Evolutionary conservation across 1,140 invertebrate genomes (phyloP).

Genomic region (Cardiocondyla obscurior): DNA sequence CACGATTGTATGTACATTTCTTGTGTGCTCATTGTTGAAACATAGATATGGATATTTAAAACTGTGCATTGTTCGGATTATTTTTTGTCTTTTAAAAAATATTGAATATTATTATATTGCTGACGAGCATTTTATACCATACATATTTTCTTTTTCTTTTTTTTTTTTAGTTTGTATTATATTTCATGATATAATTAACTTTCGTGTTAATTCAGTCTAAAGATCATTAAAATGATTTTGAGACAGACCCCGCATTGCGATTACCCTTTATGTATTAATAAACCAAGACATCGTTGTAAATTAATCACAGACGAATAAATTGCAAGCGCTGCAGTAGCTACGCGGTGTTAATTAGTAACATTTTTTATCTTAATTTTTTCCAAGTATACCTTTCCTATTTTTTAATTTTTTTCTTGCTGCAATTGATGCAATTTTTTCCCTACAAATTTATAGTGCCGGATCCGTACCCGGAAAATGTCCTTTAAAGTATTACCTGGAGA

Average conservation of each 20-base stretch:
- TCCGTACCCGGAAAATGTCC: constrained; percentile 54
- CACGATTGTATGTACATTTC: neutral
- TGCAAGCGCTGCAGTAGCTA: neutral
- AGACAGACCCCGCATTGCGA: neutral
- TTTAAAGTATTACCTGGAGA: constrained; percentile 83
- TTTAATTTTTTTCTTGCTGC: neutral
- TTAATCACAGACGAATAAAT: constrained; percentile 15
- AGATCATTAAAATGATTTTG: constrained; percentile 23
- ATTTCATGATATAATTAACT: neutral
- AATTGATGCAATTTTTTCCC: neutral
- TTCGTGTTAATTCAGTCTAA: neutral
- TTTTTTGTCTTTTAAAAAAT: neutral
- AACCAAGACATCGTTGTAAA: neutral
- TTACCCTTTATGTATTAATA: neutral
- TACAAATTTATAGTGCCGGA: neutral
- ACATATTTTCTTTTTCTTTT: neutral
- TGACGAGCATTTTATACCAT: neutral
- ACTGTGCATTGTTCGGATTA: neutral
- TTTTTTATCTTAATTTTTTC: neutral
- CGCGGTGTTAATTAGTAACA: neutral
- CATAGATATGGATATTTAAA: neutral
- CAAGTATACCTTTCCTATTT: neutral
- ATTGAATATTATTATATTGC: constrained; percentile 22
- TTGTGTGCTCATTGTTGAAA: neutral
- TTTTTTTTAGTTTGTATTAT: neutral